Base-by-base conservation (phyloP, 2,113 vertebrate genomes). In the Rhabdomys dilectus region DNA sequence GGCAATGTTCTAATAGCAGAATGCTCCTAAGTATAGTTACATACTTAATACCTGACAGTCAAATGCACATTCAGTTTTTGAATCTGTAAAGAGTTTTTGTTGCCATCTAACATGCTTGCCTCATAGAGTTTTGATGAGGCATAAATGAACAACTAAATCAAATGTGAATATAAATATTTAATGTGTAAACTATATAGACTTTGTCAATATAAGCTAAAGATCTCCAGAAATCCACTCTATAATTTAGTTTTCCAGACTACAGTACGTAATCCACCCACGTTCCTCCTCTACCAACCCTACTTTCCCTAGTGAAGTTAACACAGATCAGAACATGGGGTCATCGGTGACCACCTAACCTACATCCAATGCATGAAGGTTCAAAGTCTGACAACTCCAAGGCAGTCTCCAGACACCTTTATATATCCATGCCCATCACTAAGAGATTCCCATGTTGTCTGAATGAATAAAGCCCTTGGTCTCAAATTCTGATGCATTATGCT, bases 81-180 rank as follows among this genome's bases (percentile, higher is more conserved):
- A 76, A 72, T 56, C 34, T n/a, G n/a, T 24, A 75, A 91, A 88
- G 45, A 58, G 2, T 31, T 78, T 72, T 88, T 80, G 80, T 53
- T 89, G n/a, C n/a, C 13, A 93, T 64, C 70, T 91, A 75, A 56
- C 80, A 13, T 73, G 45, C 62, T 16, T 26, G 36, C 15, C 60
- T 84, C 34, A 5, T 31, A 31, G 58, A 13, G 62, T 96, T 84
- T 24, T 80, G 48, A 64, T 89, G 78, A 95, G n/a, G 22, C 88
- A 84, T 21, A 89, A 73, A 88, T 75, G 39, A 96, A 93, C 12
- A 95, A 93, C 95, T 62, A 84, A 78, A 13, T 82, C 31, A 91
- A 31, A 64, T 5, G 70, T 78, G 60, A 51, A 82, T n/a, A 72
- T 29, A 66, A 48, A 84, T 78, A 85, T 29, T 80, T 75, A 95